These are phyloP conservation scores for Bubo blakistoni DNA, from an alignment of 2,113 vertebrate genomes.

Conservation along the genomic window DNA sequence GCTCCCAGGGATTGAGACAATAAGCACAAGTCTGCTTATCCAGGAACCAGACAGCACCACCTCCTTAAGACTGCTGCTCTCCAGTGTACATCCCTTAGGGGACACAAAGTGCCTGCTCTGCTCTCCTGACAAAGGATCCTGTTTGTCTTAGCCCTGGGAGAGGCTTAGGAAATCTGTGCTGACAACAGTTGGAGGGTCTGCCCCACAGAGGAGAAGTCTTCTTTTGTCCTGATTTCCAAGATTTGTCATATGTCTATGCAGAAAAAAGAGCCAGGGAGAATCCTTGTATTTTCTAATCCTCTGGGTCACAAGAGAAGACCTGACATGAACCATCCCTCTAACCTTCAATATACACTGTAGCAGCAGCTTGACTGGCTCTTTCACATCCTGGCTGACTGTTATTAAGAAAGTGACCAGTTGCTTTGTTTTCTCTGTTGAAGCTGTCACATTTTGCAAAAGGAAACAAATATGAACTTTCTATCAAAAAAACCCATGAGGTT, in stretches of 20 bases:
- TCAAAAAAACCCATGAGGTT: background rate
- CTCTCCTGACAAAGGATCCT: background rate
- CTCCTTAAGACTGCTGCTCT: background rate
- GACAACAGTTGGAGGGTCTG: background rate
- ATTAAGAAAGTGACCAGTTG: background rate
- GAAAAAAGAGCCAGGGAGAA: background rate
- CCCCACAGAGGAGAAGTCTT: background rate
- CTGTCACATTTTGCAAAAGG: background rate
- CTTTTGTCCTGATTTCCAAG: background rate
- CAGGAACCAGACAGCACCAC: accelerated
- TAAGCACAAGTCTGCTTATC: background rate
- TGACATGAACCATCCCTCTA: background rate
- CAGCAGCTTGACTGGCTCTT: background rate
- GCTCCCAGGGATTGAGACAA: background rate
- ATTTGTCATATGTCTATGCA: background rate
- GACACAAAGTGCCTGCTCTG: background rate
- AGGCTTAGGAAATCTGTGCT: background rate
- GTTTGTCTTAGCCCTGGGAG: background rate
- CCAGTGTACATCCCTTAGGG: background rate
- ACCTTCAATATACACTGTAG: background rate
- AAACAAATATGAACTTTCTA: background rate
- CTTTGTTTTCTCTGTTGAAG: background rate
- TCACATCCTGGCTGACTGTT: background rate
- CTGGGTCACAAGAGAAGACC: background rate
- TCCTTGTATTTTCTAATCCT: background rate